These are phyloP conservation scores for Lophura nycthemera DNA, from an alignment of 2,113 vertebrate genomes.

Conservation along the genomic window DNA sequence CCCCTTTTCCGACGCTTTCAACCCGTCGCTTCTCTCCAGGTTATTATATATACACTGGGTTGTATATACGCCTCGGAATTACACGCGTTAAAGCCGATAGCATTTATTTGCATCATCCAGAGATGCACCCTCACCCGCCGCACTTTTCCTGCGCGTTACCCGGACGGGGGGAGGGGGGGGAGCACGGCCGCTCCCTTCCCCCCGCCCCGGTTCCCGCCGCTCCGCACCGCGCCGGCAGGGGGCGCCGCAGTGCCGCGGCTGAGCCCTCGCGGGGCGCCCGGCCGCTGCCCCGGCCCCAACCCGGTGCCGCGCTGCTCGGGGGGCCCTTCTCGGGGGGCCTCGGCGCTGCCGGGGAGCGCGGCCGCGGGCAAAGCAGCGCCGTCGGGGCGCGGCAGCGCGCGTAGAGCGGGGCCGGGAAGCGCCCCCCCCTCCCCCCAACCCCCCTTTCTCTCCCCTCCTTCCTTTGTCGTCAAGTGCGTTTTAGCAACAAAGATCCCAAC, in stretches of 20 bases:
- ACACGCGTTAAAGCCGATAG: conserved; percentile 62
- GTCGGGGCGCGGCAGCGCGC: background rate
- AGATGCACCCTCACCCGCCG: background rate
- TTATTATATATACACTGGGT: conserved; percentile 52
- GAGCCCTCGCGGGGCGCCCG: background rate
- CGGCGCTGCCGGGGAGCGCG: background rate
- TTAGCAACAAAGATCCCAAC: conserved; percentile 82
- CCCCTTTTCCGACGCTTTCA: conserved; percentile 15
- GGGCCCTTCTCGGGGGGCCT: background rate
- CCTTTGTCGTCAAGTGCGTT: conserved; percentile 79
- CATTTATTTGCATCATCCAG: conserved; percentile 57
- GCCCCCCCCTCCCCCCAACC: background rate
- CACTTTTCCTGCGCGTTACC: conserved; percentile 30
- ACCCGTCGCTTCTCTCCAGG: conserved; percentile 53
- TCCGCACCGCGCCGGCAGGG: conserved; percentile 61
- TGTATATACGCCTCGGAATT: conserved; percentile 64
- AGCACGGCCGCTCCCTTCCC: background rate
- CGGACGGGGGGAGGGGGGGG: background rate
- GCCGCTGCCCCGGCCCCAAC: background rate
- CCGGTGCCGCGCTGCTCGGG: background rate
- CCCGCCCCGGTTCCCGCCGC: background rate
- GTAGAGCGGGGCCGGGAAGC: background rate
- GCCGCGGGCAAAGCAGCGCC: background rate
- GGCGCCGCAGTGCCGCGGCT: conserved; percentile 60
- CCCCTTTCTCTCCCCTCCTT: background rate